phyloP scores from a whole-genome alignment of 2,888 invertebrate species.

The Megastigmus dorsalis region DNA sequence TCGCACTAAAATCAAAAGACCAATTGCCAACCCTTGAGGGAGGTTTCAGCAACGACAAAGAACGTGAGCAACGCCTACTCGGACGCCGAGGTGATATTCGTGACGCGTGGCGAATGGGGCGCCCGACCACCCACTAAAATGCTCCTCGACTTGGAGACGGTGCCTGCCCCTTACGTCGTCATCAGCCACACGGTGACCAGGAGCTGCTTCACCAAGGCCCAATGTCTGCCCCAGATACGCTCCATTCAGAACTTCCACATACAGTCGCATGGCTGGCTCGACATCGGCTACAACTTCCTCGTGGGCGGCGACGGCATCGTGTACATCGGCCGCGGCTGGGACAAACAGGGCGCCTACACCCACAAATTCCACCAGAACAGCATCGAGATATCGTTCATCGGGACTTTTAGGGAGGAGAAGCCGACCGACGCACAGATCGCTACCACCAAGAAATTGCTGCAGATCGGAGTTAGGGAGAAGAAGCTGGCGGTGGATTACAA shows the following conservation, averaged over 20 bases:
- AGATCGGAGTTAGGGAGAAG: conserved; percentile 79
- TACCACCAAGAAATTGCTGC: conserved; percentile 80
- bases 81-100: conserved; percentile 69
- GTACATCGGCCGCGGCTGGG: conserved; percentile 86
- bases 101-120: conserved; percentile 80
- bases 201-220: conserved; percentile 66
- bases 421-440: conserved; percentile 72
- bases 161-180: conserved; percentile 62
- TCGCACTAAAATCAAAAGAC: background rate
- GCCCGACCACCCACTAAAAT: conserved; percentile 76
- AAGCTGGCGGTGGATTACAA: conserved; percentile 81
- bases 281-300: conserved; percentile 86
- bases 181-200: conserved; percentile 66
- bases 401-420: conserved; percentile 78
- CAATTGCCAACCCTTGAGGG: background rate
- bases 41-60: background rate
- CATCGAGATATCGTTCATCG: conserved; percentile 84
- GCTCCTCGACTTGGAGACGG: conserved; percentile 42
- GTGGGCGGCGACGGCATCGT: conserved; percentile 87
- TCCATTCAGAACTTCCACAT: conserved; percentile 77
- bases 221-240: conserved; percentile 63
- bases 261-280: conserved; percentile 79
- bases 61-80: conserved; percentile 9
- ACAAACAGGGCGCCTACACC: conserved; percentile 82
- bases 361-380: conserved; percentile 80